Conservation (phyloP, 37 sponge, comb jelly and placozoan genomes). For the Beroe ovata region DNA sequence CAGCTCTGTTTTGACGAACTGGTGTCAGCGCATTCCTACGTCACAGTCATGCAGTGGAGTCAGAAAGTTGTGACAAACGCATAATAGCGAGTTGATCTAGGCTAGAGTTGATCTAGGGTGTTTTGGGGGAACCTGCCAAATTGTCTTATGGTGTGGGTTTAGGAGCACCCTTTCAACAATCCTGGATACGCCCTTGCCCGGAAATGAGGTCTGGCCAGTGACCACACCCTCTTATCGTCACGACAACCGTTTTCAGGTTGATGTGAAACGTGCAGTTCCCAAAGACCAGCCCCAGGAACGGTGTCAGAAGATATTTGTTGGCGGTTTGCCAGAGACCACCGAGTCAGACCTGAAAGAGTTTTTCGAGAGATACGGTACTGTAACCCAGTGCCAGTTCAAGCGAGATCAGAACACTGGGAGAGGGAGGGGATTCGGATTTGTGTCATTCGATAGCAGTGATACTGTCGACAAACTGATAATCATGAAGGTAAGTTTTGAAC, state of each 20-base stretch:
- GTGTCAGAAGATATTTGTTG: conserved; percentile 57
- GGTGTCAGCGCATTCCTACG: no score
- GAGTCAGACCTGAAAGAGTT: conserved; percentile 34
- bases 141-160: no score
- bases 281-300: conserved; percentile 60
- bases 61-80: no score
- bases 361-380: conserved; percentile 44
- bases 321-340: conserved; percentile 35
- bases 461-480: conserved; percentile 65
- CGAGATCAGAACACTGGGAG: conserved; percentile 51
- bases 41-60: no score
- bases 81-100: no score
- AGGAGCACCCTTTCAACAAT: no score
- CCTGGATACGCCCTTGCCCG: no score
- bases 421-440: conserved; percentile 51
- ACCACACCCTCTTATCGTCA: no score
- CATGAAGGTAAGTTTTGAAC: conserved; percentile 25
- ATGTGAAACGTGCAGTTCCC: conserved; percentile 58
- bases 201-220: no score
- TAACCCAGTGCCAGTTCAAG: conserved; percentile 66
- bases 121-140: no score
- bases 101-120: no score
- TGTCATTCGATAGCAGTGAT: conserved; percentile 25
- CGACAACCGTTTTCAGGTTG: conserved; percentile 33
- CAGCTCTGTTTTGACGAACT: no score